Evolutionary conservation across 1,140 invertebrate genomes (phyloP), one percentile per base, ranked within the genome.

Genomic region (Drosophila asahinai): DNA sequence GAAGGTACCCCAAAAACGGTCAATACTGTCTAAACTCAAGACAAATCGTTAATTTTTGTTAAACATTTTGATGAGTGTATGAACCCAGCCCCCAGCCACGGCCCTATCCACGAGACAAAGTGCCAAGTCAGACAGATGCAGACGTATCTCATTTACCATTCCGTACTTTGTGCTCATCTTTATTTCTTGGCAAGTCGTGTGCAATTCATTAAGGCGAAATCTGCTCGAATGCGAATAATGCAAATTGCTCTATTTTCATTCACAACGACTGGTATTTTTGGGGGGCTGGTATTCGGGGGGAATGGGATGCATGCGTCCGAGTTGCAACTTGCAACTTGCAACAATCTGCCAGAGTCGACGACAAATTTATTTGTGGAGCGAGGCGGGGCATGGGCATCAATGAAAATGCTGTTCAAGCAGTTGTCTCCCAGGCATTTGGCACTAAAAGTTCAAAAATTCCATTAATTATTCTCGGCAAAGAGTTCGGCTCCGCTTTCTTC

Each of bases 171-270:
- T 45, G 71, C 30, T 73, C 45, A 73, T 75, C 58, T 73, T 72
- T 65, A 82, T 77, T 83, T 87, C 83, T 86, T 86, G 83, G 83
- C 83, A 87, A 86, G 71, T 83, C 86, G 83, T 80, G 83, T 61
- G 83, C 83, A 86, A 86, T 86, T 86, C 83, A 86, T 86, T 86
- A 76, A 86, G 86, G 64, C 71, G 80, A 86, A 84, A 86, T 86
- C 78, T 62, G 51, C 61, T 48, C 76, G 84, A 83, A 86, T 86
- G 82, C 76, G 83, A 86, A 86, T 86, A 87, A 86, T 86, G 83
- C 77, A 86, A 86, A 86, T 86, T 86, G 83, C 83, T 86, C 83
- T 86, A 86, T 86, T 86, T 86, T 82, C 72, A 76, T 77, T 66
- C 61, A 77, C 73, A 59, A 76, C 49, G 71, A 38, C 42, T 76